Evolutionary conservation across 2,888 invertebrate genomes (phyloP), one percentile per base, ranked within the genome.

Genomic region (Camponotus fellah): DNA sequence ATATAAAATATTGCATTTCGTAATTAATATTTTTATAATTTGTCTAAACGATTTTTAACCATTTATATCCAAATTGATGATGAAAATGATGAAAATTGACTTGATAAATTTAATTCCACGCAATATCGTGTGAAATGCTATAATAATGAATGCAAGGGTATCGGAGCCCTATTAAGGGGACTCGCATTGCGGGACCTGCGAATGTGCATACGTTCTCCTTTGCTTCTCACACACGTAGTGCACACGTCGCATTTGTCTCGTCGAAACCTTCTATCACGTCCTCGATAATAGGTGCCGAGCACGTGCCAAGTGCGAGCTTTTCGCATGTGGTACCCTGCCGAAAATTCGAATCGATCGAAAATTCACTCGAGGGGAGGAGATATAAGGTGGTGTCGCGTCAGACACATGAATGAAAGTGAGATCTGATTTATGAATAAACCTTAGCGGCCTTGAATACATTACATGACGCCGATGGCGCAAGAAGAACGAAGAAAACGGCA

Each of bases 361-460:
- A 26, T 26, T 49, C 72, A 37, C 6, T 26, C 46, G 60, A 60
- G 34, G 43, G 66, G 34, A 21, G 34, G 37, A 37, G 10, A 58
- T 68, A 68, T 68, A 49, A n/a, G 65, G 21, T 68, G 58, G 34
- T 65, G 58, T 34, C 74, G 66, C 74, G 68, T 76, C 60, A 62
- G 58, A 65, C 32, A 71, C 64, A 85, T 89, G 87, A 90, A 90
- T 88, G 90, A 90, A 91, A 91, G 90, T 90, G 87, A 90, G 86
- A 85, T 86, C 87, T 88, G 88, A 91, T 91, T 88, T 88, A 89
- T 89, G 91, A 89, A 89, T 88, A 90, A 89, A 81, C 56, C 74
- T 83, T 58, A 72, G 76, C 82, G 91, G 87, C 91, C 92, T 91
- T 91, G 91, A 91, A 90, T 88, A 87, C 77, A 86, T 90, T 89